Conservation (phyloP, 2,113 vertebrate genomes). For the Odontesthes bonariensis region DNA sequence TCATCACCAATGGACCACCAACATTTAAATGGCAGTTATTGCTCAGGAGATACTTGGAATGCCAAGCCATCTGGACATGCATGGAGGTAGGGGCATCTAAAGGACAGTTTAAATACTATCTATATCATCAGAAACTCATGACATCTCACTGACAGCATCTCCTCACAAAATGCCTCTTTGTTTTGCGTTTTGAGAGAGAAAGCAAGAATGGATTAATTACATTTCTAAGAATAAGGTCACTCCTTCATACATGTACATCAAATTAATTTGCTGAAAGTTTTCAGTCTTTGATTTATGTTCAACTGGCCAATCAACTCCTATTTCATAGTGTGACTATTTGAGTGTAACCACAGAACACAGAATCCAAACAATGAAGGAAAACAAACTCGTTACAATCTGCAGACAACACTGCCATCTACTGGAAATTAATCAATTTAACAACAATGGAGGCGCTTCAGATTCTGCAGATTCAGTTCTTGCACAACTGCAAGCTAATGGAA, state of each 20-base stretch:
- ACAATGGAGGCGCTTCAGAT: background rate
- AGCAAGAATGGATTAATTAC: background rate
- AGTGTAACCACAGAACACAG: constrained; percentile 7
- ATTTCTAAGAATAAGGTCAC: background rate
- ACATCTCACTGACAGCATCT: background rate
- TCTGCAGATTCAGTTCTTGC: too few species aligned
- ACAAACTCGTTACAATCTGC: background rate
- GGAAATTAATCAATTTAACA: background rate
- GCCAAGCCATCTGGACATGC: constrained; percentile 12
- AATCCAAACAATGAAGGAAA: constrained; percentile 1
- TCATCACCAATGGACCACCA: constrained; percentile 31
- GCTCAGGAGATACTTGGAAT: constrained; percentile 35
- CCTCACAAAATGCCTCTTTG: background rate
- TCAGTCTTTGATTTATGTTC: constrained; percentile 28
- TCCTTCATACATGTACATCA: constrained; percentile 3
- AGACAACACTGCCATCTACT: constrained; percentile 62
- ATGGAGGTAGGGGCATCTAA: constrained; percentile 13
- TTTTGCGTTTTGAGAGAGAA: constrained; percentile 1
- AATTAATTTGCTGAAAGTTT: constrained; percentile 33
- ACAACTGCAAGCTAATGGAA: background rate
- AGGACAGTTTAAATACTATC: constrained; percentile 35
- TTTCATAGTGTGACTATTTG: background rate
- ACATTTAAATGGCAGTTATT: constrained; percentile 38
- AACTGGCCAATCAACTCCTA: constrained; percentile 17
- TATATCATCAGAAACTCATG: constrained; percentile 20